Conservation (phyloP, 1,140 invertebrate genomes). For the Drosophila funebris region DNA sequence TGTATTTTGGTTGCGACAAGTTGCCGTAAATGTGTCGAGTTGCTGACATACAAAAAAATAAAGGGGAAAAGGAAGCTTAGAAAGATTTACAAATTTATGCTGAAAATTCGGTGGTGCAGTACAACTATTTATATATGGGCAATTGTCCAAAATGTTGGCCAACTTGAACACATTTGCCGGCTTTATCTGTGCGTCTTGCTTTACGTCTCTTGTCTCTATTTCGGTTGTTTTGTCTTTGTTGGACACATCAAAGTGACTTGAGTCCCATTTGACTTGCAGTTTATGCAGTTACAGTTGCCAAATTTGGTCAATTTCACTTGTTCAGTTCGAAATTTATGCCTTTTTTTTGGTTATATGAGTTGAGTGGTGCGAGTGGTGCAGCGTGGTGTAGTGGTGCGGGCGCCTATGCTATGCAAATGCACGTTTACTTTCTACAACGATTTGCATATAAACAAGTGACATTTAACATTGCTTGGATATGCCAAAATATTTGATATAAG, state of each 20-base stretch:
- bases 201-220: neutral
- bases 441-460: constrained; percentile 36
- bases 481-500: neutral
- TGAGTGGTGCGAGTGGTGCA: neutral
- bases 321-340: constrained; percentile 54
- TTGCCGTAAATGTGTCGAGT: constrained; percentile 55
- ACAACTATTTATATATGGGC: constrained; percentile 71
- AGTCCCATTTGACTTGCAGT: constrained; percentile 55
- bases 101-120: constrained; percentile 36
- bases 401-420: constrained; percentile 12
- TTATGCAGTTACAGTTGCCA: constrained; percentile 60
- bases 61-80: constrained; percentile 11
- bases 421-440: constrained; percentile 42
- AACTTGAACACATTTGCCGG: constrained; percentile 68
- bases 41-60: constrained; percentile 24
- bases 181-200: constrained; percentile 47
- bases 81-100: constrained; percentile 76
- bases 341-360: constrained; percentile 29
- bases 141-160: constrained; percentile 74
- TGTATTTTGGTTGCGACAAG: constrained; percentile 47
- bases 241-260: constrained; percentile 66
- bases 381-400: neutral
- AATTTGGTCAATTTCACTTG: constrained; percentile 77
- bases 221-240: constrained; percentile 22
- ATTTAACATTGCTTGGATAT: constrained; percentile 8